These are phyloP conservation scores for Apteryx mantelli DNA, from an alignment of 2,113 vertebrate genomes.

Conservation along the genomic window DNA sequence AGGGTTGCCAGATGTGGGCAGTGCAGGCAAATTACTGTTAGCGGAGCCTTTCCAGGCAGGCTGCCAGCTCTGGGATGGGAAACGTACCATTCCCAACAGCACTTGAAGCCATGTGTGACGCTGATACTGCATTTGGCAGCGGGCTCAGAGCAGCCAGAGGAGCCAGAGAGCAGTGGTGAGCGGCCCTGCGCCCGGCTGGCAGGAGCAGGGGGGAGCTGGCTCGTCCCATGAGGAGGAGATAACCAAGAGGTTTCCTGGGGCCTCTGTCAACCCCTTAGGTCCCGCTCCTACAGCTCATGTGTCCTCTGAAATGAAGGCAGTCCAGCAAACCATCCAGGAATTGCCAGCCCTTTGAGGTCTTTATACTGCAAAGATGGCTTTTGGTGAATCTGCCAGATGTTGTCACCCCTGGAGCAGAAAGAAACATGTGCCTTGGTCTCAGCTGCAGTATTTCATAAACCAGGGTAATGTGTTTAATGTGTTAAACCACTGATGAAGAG, in stretches of 20 bases:
- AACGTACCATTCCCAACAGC: background rate
- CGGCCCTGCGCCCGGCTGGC: background rate
- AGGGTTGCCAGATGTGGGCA: background rate
- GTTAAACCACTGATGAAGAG: background rate
- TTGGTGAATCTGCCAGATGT: background rate
- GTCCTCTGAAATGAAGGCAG: background rate
- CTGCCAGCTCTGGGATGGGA: background rate
- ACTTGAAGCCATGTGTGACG: background rate
- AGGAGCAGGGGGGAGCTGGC: background rate
- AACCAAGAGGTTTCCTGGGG: background rate
- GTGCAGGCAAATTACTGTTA: constrained; percentile 17
- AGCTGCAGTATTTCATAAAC: background rate
- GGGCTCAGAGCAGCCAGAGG: background rate
- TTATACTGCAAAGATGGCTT: background rate
- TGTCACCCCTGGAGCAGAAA: background rate
- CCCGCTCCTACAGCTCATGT: background rate
- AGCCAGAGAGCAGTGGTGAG: background rate
- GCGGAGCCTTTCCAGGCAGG: background rate
- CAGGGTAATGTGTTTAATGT: background rate
- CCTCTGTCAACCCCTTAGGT: background rate
- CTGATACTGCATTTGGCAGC: background rate
- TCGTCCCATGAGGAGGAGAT: background rate
- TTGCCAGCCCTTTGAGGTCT: background rate
- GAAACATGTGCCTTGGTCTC: background rate
- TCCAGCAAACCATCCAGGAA: background rate